Evolutionary conservation across 2,113 vertebrate genomes (phyloP).

Genomic region (Ifrita kowaldi): DNA sequence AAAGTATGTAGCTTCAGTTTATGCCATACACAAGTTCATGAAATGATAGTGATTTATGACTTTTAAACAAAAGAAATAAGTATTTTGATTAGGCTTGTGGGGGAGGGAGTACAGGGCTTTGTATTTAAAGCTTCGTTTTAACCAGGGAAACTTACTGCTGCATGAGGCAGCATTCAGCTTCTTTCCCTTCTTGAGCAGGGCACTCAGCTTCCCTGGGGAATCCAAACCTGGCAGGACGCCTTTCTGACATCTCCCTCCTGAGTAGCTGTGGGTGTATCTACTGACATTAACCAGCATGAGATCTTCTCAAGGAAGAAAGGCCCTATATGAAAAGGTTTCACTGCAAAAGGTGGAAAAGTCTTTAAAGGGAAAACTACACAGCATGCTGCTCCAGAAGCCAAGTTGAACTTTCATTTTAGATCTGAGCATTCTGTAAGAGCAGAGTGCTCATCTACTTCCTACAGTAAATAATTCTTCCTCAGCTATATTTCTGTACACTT

Average conservation of each 20-base stretch:
- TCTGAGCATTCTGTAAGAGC: not conserved
- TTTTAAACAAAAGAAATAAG: not conserved
- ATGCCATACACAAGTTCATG: not conserved
- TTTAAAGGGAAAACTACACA: slow-evolving; percentile 33
- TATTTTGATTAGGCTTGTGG: not conserved
- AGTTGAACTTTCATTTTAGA: slow-evolving; percentile 16
- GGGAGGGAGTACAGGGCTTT: not conserved
- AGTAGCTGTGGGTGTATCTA: slow-evolving; percentile 28
- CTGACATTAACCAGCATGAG: slow-evolving; percentile 38
- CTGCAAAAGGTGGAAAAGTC: slow-evolving; percentile 3
- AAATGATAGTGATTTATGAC: not conserved
- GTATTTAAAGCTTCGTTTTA: slow-evolving; percentile 25
- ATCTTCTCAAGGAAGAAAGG: slow-evolving; percentile 18
- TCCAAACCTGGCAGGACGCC: not conserved
- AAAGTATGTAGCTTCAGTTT: not conserved
- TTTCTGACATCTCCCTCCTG: slow-evolving; percentile 35
- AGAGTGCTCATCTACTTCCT: not conserved
- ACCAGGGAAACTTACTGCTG: slow-evolving; percentile 14
- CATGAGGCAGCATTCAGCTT: not conserved
- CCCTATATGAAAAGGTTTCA: not conserved
- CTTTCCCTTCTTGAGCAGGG: not conserved
- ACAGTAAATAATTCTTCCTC: not conserved
- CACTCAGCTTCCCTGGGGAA: not conserved
- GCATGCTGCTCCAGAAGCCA: not conserved
- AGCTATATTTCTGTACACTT: not conserved